Evolutionary conservation across 2,888 invertebrate species (phyloP).

Genomic region (Drosophila neotestacea): DNA sequence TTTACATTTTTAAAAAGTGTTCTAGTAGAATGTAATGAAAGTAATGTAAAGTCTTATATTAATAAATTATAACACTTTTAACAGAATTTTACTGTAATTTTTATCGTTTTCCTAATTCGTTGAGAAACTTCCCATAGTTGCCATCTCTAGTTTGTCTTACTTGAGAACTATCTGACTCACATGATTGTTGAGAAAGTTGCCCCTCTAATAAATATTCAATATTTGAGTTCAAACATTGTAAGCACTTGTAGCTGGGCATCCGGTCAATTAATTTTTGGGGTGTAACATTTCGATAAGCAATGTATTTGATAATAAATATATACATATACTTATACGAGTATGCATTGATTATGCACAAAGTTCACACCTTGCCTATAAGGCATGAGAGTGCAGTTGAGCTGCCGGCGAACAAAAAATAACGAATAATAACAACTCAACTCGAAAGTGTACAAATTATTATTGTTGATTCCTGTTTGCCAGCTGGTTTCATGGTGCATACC

Average conservation of each 20-base stretch:
- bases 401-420: neutral
- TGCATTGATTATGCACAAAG: slow-evolving; percentile 2
- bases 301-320: slow-evolving; percentile 7
- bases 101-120: no score
- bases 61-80: no score
- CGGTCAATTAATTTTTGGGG: slow-evolving; percentile 31
- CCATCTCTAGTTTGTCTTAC: slow-evolving; percentile 8
- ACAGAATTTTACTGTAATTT: no score
- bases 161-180: slow-evolving; percentile 29
- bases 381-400: slow-evolving; percentile 8
- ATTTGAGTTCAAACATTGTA: slow-evolving; percentile 29
- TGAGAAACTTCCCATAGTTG: neutral
- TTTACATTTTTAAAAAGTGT: no score
- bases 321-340: neutral
- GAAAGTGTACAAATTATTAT: slow-evolving; percentile 10
- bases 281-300: slow-evolving; percentile 35
- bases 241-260: slow-evolving; percentile 35
- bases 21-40: no score
- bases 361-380: slow-evolving; percentile 50
- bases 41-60: no score
- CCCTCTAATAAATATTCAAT: slow-evolving; percentile 29
- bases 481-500: slow-evolving; percentile 75
- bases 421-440: neutral
- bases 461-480: slow-evolving; percentile 56
- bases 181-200: neutral